phyloP scores from a whole-genome alignment of 2,797 vertebrate genomes.

The Acanthiza pusilla region DNA sequence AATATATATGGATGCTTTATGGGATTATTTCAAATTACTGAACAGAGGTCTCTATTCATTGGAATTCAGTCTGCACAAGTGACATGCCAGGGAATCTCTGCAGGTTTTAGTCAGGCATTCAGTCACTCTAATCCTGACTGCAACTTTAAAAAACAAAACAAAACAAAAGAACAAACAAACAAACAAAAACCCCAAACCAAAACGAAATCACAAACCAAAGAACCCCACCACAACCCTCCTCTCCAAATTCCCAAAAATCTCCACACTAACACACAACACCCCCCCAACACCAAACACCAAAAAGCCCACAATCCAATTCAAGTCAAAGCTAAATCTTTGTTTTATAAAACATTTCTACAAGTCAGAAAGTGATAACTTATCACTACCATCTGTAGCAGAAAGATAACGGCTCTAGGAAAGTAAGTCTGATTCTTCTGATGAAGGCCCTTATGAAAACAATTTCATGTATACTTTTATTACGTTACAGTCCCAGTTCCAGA shows the following conservation, averaged over 20 bases:
- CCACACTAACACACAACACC: background rate
- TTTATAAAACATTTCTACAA: background rate
- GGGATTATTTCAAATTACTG: constrained; percentile 44
- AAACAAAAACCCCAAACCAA: background rate
- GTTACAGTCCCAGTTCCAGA: background rate
- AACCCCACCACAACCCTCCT: background rate
- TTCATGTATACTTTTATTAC: background rate
- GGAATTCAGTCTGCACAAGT: background rate
- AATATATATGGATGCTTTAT: constrained; percentile 36
- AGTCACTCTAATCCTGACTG: constrained; percentile 1
- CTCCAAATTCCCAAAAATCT: background rate
- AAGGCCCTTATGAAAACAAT: background rate
- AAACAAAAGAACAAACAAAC: background rate
- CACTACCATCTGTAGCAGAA: background rate
- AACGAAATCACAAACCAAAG: background rate
- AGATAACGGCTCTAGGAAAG: background rate
- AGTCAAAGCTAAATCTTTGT: background rate
- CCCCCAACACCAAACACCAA: background rate
- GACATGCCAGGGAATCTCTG: constrained; percentile 14
- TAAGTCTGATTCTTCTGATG: background rate
- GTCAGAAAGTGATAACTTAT: background rate
- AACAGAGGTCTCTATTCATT: constrained; percentile 31
- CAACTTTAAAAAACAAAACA: background rate
- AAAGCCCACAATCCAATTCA: background rate
- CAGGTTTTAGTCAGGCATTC: background rate